Evolutionary conservation across 2,797 vertebrate genomes (phyloP).

Genomic region (Hapalemur alaotrensis): DNA sequence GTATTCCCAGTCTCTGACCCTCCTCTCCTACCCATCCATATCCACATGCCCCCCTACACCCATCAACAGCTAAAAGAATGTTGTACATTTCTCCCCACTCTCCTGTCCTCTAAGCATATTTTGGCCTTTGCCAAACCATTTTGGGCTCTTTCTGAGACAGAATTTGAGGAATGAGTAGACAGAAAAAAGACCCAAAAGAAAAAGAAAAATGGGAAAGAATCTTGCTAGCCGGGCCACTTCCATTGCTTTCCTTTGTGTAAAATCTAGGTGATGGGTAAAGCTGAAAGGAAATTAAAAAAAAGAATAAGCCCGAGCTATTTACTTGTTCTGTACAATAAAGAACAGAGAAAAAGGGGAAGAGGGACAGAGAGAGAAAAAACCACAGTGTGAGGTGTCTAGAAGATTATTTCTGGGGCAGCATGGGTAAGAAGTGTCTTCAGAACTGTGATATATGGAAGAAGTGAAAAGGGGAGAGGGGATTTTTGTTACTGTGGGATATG

Average conservation of each 20-base stretch:
- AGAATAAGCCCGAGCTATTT: neutral
- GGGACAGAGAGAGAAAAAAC: neutral
- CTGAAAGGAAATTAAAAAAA: neutral
- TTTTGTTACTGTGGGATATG: neutral
- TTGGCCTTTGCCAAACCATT: neutral
- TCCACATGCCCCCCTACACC: neutral
- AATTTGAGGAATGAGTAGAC: neutral
- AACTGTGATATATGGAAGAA: neutral
- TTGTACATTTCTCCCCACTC: neutral
- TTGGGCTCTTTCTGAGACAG: neutral
- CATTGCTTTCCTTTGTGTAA: neutral
- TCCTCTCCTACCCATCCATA: too few relatives aligned
- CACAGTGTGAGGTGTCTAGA: neutral
- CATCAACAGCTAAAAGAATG: neutral
- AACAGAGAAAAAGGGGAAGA: neutral
- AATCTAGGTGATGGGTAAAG: neutral
- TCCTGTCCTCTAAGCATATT: neutral
- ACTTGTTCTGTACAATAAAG: neutral
- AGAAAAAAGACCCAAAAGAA: neutral
- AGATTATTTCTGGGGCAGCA: neutral
- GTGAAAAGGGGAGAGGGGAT: neutral
- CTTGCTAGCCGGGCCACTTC: neutral
- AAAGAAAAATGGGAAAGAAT: neutral
- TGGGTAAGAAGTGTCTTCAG: neutral
- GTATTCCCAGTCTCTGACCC: neutral